A percentile compares a stretch with the other conserved stretches of the same genome.
Conservation (phyloP, 23 tunicate species). For the Styela clava region DNA sequence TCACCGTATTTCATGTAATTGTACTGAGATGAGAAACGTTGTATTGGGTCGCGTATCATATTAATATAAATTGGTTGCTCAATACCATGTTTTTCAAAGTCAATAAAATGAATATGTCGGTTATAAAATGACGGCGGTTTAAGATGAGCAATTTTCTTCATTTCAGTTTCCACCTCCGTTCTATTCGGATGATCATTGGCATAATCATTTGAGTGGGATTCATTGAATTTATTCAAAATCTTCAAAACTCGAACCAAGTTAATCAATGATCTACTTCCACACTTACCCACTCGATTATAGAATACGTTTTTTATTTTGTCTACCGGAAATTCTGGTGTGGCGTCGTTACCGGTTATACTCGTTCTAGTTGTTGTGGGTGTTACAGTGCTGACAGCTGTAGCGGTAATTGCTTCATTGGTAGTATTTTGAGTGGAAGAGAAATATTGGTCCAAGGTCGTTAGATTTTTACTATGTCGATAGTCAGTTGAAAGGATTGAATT, state of each 20-base stretch:
- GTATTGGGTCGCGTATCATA: conserved; percentile 88
- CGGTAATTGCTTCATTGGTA: too few species aligned
- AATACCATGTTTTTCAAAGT: conserved; percentile 34
- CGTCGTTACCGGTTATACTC: too few species aligned
- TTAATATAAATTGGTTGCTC: conserved; percentile 79
- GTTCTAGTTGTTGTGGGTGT: too few species aligned
- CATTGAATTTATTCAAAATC: conserved; percentile 38
- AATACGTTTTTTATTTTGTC: conserved; percentile 26
- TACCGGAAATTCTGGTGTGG: too few species aligned
- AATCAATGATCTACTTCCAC: conserved; percentile 92
- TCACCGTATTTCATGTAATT: conserved; percentile 76
- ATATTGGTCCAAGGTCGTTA: too few species aligned
- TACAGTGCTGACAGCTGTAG: too few species aligned
- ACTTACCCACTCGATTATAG: conserved; percentile 92
- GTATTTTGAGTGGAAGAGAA: too few species aligned
- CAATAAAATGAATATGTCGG: conserved; percentile 70
- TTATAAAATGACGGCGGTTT: conserved; percentile 65
- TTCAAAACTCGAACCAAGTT: conserved; percentile 26
- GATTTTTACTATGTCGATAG: too few species aligned
- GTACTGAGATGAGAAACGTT: conserved; percentile 75
- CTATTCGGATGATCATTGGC: conserved; percentile 34
- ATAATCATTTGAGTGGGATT: conserved; percentile 33
- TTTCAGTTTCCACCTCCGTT: conserved; percentile 35
- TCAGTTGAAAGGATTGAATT: too few species aligned
- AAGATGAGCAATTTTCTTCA: conserved; percentile 32